A percentile compares a stretch with the other conserved stretches of the same genome.
phyloP scores from a whole-genome alignment of 2,113 vertebrate genomes.

The Eulemur macaco region DNA sequence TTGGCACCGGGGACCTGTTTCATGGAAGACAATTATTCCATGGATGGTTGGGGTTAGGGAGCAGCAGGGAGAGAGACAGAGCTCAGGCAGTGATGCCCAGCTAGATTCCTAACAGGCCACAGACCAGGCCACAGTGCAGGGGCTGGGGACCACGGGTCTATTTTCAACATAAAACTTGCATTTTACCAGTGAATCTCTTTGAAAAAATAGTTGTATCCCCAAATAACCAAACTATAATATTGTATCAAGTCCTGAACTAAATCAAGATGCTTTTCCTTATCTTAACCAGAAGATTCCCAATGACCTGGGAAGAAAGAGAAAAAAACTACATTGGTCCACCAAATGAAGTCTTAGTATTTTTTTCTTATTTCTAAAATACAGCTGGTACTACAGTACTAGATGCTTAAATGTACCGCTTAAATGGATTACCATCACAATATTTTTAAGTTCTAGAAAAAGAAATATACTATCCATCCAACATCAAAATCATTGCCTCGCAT shows the following conservation, averaged over 20 bases:
- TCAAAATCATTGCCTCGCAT: not conserved
- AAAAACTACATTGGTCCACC: not conserved
- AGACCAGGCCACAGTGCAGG: too few relatives aligned
- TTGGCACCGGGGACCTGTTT: too few relatives aligned
- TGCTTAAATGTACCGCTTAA: not conserved
- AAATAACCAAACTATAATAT: not conserved
- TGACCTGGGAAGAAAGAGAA: not conserved
- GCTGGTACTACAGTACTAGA: not conserved
- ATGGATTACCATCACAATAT: not conserved
- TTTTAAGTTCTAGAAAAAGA: not conserved
- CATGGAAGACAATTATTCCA: too few relatives aligned
- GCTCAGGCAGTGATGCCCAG: too few relatives aligned
- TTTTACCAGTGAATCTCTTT: not conserved
- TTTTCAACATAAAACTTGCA: not conserved
- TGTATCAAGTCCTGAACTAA: not conserved
- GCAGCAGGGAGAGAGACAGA: too few relatives aligned
- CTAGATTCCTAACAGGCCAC: too few relatives aligned
- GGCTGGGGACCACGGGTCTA: too few relatives aligned
- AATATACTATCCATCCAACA: not conserved
- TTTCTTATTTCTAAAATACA: slow-evolving; percentile 9
- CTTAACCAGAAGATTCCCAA: not conserved
- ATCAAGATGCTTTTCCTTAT: not conserved
- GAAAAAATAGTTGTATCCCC: not conserved
- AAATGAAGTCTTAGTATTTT: not conserved
- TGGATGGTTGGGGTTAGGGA: too few relatives aligned